phyloP scores from a whole-genome alignment of 1,140 invertebrate genomes.

The Eumeta japonica region DNA sequence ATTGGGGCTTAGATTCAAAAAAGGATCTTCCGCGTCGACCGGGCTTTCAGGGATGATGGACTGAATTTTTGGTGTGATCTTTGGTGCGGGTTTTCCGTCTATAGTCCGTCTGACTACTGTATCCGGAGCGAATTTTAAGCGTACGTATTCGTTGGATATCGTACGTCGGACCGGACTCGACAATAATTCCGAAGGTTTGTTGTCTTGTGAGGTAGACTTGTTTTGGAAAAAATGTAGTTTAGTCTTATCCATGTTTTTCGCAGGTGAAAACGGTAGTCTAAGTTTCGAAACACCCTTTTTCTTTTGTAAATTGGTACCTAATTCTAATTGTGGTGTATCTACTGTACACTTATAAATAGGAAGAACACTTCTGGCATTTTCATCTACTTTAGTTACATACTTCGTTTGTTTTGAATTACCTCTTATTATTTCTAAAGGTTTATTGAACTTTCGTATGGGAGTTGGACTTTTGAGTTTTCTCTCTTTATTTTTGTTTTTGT shows the following conservation, averaged over 20 bases:
- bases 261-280: slow-evolving; percentile 48
- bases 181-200: slow-evolving; percentile 33
- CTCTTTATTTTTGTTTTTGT: slow-evolving; percentile 26
- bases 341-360: slow-evolving; percentile 40
- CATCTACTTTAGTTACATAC: slow-evolving; percentile 21
- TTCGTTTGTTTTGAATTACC: slow-evolving; percentile 22
- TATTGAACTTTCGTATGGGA: slow-evolving; percentile 37
- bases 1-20: slow-evolving; percentile 50
- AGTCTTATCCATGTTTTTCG: slow-evolving; percentile 43
- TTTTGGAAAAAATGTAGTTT: slow-evolving; percentile 48
- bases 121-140: slow-evolving; percentile 43
- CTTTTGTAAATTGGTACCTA: slow-evolving; percentile 26
- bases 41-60: slow-evolving; percentile 55
- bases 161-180: slow-evolving; percentile 43
- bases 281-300: slow-evolving; percentile 43
- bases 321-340: slow-evolving; percentile 19
- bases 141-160: slow-evolving; percentile 51
- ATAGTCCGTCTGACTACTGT: slow-evolving; percentile 40
- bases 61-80: slow-evolving; percentile 49
- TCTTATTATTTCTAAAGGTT: slow-evolving; percentile 33
- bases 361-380: slow-evolving; percentile 37
- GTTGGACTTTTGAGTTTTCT: slow-evolving; percentile 32
- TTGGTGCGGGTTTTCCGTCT: slow-evolving; percentile 42
- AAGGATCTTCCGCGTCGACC: slow-evolving; percentile 48
- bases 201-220: slow-evolving; percentile 27